phyloP scores from a whole-genome alignment of 1,140 invertebrate genomes.

The Lerema accius region DNA sequence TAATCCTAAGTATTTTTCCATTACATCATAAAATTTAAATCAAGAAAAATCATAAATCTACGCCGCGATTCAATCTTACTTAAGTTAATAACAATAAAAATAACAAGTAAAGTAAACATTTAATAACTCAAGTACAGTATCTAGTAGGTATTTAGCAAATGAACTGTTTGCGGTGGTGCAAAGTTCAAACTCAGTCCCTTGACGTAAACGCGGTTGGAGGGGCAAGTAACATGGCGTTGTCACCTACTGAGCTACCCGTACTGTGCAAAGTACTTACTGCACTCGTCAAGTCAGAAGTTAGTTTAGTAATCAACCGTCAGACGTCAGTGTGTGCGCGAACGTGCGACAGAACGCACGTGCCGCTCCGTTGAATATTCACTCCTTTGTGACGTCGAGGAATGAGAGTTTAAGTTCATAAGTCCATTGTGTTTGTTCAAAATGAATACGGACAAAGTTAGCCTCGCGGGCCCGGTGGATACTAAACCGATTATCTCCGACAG shows the following conservation, averaged over 20 bases:
- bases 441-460: conserved; percentile 69
- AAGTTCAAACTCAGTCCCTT: conserved; percentile 16
- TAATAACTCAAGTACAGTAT: no score
- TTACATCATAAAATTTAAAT: no score
- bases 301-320: not conserved
- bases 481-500: conserved; percentile 76
- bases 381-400: conserved; percentile 70
- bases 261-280: no score
- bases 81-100: no score
- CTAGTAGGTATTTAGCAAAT: no score
- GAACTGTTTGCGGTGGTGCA: conserved; percentile 6
- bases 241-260: not conserved
- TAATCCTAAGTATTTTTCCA: no score
- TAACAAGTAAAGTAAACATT: no score
- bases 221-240: conserved; percentile 1
- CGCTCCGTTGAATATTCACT: conserved; percentile 35
- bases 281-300: no score
- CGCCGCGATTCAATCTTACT: no score
- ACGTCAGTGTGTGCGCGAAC: conserved; percentile 59
- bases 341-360: conserved; percentile 48
- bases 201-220: not conserved
- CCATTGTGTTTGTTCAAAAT: conserved; percentile 61
- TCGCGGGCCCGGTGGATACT: conserved; percentile 61
- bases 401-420: conserved; percentile 47
- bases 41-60: no score